A percentile compares a stretch with the other conserved stretches of the same genome.
Evolutionary conservation across 37 sponge, comb jelly and placozoan genomes (phyloP).

Genomic region (Chondrilla cf. caribensis): DNA sequence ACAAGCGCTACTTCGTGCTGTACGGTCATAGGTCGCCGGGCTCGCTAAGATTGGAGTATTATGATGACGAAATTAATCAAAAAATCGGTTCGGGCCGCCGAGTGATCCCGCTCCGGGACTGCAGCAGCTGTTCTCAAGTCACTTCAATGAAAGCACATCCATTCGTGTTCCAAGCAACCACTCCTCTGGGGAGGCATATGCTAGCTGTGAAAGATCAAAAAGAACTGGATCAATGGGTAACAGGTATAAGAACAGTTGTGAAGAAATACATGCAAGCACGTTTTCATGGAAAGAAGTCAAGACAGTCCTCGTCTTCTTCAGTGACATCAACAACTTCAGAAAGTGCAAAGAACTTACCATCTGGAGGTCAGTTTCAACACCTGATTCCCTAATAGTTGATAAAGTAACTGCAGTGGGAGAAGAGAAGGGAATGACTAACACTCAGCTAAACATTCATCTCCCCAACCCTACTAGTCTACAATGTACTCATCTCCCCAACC

Average conservation of each 20-base stretch:
- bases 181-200: constrained; percentile 58
- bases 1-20: constrained; percentile 62
- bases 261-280: constrained; percentile 30
- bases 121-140: constrained; percentile 31
- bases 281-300: neutral
- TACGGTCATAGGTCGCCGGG: constrained; percentile 50
- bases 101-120: constrained; percentile 60
- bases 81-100: constrained; percentile 23
- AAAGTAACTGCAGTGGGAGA: too few relatives aligned
- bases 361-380: too few relatives aligned
- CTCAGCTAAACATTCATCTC: too few relatives aligned
- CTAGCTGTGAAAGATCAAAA: constrained; percentile 52
- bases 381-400: too few relatives aligned
- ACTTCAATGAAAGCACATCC: constrained; percentile 46
- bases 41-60: constrained; percentile 66
- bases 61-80: constrained; percentile 41
- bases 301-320: neutral
- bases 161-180: constrained; percentile 62
- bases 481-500: too few relatives aligned
- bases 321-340: neutral
- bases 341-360: too few relatives aligned
- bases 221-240: constrained; percentile 62
- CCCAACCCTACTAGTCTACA: too few relatives aligned
- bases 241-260: constrained; percentile 39
- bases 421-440: too few relatives aligned